Conservation (phyloP, 2,113 vertebrate genomes). For the Caracal caracal region DNA sequence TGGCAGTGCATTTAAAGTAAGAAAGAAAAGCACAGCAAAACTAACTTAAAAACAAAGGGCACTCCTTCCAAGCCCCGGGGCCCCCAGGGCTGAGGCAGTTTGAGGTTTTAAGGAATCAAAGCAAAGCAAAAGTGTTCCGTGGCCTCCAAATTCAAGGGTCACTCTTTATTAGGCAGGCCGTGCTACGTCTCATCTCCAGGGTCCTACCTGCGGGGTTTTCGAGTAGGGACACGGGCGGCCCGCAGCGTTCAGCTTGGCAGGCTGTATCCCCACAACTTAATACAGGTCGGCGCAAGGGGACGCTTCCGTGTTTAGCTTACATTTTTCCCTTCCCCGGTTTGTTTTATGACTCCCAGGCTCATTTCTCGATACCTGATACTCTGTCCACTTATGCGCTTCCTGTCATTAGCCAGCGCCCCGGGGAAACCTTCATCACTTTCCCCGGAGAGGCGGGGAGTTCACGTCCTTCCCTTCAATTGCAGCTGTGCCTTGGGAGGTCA, state of each 20-base stretch:
- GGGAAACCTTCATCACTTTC: neutral
- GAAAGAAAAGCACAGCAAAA: neutral
- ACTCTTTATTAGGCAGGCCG: neutral
- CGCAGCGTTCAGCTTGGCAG: neutral
- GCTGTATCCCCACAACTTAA: neutral
- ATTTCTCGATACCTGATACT: slow-evolving; percentile 15
- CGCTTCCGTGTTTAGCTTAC: neutral
- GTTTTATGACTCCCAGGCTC: slow-evolving; percentile 40
- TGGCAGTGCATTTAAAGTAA: neutral
- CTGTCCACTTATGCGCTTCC: slow-evolving; percentile 2
- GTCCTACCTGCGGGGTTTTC: neutral
- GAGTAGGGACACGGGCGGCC: fast-evolving
- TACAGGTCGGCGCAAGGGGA: neutral
- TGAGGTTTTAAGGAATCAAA: neutral
- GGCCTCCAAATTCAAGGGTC: neutral
- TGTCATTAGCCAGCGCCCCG: neutral
- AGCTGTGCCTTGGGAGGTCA: neutral
- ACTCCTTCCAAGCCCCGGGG: no score
- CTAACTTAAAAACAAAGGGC: neutral
- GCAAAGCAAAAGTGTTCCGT: neutral
- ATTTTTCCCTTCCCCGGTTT: neutral
- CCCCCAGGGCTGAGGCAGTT: neutral
- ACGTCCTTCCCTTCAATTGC: neutral
- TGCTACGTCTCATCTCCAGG: neutral
- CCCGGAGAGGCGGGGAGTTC: neutral